Conservation (phyloP, 2,797 vertebrate genomes). For the Diplodus puntazzo region DNA sequence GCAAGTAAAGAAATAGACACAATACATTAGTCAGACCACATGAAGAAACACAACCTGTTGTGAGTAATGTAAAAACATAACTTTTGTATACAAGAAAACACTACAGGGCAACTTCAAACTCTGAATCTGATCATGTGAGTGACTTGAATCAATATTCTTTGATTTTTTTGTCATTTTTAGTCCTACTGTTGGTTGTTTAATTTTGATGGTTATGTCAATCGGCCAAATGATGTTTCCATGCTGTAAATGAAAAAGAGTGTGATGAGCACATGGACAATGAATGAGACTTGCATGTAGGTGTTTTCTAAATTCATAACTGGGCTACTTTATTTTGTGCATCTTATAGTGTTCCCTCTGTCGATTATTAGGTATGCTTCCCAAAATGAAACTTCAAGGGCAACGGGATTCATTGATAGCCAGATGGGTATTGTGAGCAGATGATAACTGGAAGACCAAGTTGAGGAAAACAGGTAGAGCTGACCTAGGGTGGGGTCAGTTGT, state of each 20-base stretch:
- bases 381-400: too few relatives aligned
- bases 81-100: too few relatives aligned
- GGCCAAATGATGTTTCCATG: too few relatives aligned
- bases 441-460: background rate
- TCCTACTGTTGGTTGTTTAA: background rate
- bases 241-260: background rate
- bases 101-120: too few relatives aligned
- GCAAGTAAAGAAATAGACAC: too few relatives aligned
- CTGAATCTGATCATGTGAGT: too few relatives aligned
- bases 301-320: background rate
- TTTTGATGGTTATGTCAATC: background rate
- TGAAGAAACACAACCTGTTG: too few relatives aligned
- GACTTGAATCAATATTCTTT: too few relatives aligned
- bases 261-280: background rate
- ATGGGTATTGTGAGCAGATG: background rate
- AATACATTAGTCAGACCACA: too few relatives aligned
- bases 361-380: too few relatives aligned
- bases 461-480: background rate
- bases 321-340: background rate
- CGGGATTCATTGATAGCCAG: too few relatives aligned
- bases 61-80: too few relatives aligned
- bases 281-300: background rate
- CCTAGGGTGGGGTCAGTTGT: background rate
- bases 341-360: background rate
- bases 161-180: background rate